These are phyloP conservation scores for Oceanites oceanicus DNA, from an alignment of 2,113 vertebrate species.

Conservation along the genomic window DNA sequence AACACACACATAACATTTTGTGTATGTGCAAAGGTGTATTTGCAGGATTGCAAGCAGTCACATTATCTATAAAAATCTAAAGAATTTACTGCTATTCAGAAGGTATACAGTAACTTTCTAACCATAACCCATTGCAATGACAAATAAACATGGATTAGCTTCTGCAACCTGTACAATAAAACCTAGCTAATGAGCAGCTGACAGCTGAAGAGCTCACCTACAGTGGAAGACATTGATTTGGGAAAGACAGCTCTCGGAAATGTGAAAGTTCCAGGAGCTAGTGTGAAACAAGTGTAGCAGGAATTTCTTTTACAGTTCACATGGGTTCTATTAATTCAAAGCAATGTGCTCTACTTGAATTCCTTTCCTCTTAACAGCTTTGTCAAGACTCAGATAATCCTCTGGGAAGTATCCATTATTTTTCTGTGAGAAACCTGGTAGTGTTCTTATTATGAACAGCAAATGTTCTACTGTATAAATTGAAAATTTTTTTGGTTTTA, in stretches of 20 bases:
- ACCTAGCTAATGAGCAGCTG: not conserved
- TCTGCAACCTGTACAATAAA: not conserved
- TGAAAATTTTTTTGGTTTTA: not conserved
- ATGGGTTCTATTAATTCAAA: not conserved
- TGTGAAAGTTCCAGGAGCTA: not conserved
- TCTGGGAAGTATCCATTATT: not conserved
- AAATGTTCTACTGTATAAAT: not conserved
- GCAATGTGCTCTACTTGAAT: not conserved
- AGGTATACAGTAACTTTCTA: not conserved
- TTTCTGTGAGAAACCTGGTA: not conserved
- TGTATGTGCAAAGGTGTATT: not conserved
- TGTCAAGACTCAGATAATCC: not conserved
- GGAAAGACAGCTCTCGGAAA: not conserved
- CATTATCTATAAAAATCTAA: not conserved
- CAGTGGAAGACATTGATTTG: not conserved
- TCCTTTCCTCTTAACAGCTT: not conserved
- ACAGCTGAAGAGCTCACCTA: not conserved
- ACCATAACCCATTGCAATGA: not conserved
- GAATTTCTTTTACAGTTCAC: not conserved
- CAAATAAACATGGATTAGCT: not conserved
- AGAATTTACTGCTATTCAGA: not conserved
- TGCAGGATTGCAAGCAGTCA: not conserved
- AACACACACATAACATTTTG: not conserved
- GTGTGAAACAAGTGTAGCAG: not conserved
- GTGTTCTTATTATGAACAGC: not conserved